These are phyloP conservation scores for Dendroctonus valens DNA, from an alignment of 1,140 invertebrate genomes.

Conservation along the genomic window DNA sequence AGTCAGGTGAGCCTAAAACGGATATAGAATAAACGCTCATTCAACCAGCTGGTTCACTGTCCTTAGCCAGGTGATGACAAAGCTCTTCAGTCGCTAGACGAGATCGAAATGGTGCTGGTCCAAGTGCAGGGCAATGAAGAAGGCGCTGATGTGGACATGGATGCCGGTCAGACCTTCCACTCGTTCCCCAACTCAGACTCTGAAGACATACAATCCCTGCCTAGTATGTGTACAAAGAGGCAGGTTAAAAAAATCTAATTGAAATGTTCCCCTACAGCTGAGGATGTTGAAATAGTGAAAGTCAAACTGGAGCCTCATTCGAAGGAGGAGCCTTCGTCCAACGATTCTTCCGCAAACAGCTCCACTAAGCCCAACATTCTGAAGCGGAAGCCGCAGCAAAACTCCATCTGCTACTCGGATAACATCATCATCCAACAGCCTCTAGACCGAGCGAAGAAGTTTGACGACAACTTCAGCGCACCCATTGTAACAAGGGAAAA, in stretches of 20 bases:
- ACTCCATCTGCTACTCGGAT: conserved; percentile 11
- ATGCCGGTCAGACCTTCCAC: conserved; percentile 16
- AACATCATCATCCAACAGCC: conserved; percentile 24
- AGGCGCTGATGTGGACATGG: conserved; percentile 19
- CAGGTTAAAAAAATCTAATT: conserved; percentile 1
- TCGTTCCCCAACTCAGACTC: conserved; percentile 36
- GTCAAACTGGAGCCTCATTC: conserved; percentile 39
- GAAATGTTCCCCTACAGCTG: conserved; percentile 4
- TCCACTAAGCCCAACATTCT: conserved; percentile 39
- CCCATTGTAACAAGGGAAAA: conserved; percentile 45
- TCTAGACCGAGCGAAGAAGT: conserved; percentile 12
- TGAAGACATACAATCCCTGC: conserved; percentile 40
- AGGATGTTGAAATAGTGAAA: conserved; percentile 2
- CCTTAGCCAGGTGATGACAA: conserved; percentile 30
- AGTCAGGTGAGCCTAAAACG: too few relatives aligned
- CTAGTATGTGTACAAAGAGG: conserved; percentile 20
- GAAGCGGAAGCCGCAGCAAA: conserved; percentile 40
- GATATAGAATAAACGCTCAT: too few relatives aligned
- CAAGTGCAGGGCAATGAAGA: conserved; percentile 43
- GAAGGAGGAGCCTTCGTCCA: conserved; percentile 3
- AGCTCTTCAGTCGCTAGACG: conserved; percentile 40
- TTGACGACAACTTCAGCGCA: conserved; percentile 9
- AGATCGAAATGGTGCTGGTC: conserved; percentile 47
- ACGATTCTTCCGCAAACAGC: not conserved
- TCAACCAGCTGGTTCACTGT: not conserved